Conservation (phyloP, 2,113 vertebrate genomes). For the Coregonus clupeaformis region DNA sequence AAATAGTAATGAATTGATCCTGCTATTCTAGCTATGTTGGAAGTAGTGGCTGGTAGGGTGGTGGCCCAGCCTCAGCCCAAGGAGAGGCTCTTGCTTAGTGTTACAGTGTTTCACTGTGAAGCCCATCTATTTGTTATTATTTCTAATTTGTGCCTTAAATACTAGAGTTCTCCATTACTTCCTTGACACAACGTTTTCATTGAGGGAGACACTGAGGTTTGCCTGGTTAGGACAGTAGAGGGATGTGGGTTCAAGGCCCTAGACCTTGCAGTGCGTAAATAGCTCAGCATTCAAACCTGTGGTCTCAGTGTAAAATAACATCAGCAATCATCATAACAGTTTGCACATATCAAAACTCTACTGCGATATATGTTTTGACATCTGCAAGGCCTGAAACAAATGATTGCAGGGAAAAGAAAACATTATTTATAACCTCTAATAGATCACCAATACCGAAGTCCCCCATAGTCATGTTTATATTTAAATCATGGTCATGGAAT, state of each 20-base stretch:
- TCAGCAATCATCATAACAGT: slow-evolving; percentile 58
- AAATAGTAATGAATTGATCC: slow-evolving; percentile 25
- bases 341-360: slow-evolving; percentile 58
- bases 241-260: slow-evolving; percentile 71
- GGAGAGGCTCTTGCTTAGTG: slow-evolving; percentile 11
- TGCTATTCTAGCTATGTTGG: slow-evolving; percentile 43
- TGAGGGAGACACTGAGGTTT: slow-evolving; percentile 67
- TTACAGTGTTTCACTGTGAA: slow-evolving; percentile 23
- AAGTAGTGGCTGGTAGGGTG: slow-evolving; percentile 6
- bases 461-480: slow-evolving; percentile 54
- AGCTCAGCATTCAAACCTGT: slow-evolving; percentile 67
- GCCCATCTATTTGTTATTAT: slow-evolving; percentile 51
- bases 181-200: slow-evolving; percentile 64
- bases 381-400: slow-evolving; percentile 55
- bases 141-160: slow-evolving; percentile 63
- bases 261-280: slow-evolving; percentile 73
- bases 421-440: slow-evolving; percentile 62
- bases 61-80: slow-evolving; percentile 22
- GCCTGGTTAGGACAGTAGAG: slow-evolving; percentile 61
- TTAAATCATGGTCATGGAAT: slow-evolving; percentile 63
- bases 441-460: slow-evolving; percentile 49
- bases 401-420: slow-evolving; percentile 48
- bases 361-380: slow-evolving; percentile 58
- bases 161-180: slow-evolving; percentile 58
- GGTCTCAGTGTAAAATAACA: slow-evolving; percentile 68